These are phyloP conservation scores for Ochropleura leucogaster DNA, from an alignment of 2,888 invertebrate genomes.

Conservation along the genomic window DNA sequence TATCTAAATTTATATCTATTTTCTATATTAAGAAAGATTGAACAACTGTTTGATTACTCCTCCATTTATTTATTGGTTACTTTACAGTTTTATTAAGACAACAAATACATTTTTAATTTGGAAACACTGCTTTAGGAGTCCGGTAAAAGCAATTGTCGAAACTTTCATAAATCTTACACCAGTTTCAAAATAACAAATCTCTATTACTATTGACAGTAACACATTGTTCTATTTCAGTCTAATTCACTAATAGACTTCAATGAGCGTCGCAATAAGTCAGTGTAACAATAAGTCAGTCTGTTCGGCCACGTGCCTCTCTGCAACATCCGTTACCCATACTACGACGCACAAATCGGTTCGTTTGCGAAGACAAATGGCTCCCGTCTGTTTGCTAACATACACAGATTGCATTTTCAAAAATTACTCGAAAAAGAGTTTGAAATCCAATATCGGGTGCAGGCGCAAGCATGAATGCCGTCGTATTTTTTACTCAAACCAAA, in stretches of 20 bases:
- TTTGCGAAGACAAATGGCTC: conserved; percentile 89
- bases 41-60: background rate
- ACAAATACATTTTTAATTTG: background rate
- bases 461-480: conserved; percentile 67
- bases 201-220: conserved; percentile 53
- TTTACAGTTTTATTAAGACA: background rate
- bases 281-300: conserved; percentile 83
- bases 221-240: conserved; percentile 66
- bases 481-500: conserved; percentile 70
- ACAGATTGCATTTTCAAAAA: conserved; percentile 85
- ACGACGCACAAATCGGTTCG: conserved; percentile 89
- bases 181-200: conserved; percentile 52
- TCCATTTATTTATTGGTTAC: background rate
- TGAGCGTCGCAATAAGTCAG: conserved; percentile 81
- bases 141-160: conserved; percentile 9
- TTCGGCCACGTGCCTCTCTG: conserved; percentile 82
- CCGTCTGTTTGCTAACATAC: conserved; percentile 80
- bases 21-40: background rate
- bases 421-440: conserved; percentile 83
- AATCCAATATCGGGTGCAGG: conserved; percentile 81
- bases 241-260: conserved; percentile 84
- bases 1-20: background rate
- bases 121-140: background rate
- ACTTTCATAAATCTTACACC: conserved; percentile 20
- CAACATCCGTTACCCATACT: conserved; percentile 88